Conservation (phyloP, 2,888 invertebrate genomes). For the Tenthredo livida region DNA sequence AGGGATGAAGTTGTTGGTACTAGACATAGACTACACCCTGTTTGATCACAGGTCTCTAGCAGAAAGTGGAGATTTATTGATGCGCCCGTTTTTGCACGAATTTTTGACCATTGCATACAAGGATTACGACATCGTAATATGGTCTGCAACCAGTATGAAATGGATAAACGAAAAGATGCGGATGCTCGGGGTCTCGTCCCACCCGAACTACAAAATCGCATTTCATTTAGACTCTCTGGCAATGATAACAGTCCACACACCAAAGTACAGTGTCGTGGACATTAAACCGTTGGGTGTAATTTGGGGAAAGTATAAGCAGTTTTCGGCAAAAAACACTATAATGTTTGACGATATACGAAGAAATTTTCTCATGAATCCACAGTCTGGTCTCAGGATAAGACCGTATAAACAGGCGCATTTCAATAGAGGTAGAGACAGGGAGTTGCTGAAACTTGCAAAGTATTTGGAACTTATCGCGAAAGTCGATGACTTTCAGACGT, state of each 20-base stretch:
- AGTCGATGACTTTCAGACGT: slow-evolving; percentile 88
- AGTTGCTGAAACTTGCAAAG: slow-evolving; percentile 88
- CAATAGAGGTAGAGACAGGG: slow-evolving; percentile 91
- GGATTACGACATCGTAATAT: slow-evolving; percentile 97
- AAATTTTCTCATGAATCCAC: slow-evolving; percentile 98
- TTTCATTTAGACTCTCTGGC: slow-evolving; percentile 95
- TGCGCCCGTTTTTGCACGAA: slow-evolving; percentile 97
- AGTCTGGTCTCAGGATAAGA: slow-evolving; percentile 93
- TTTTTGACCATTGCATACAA: slow-evolving; percentile 93
- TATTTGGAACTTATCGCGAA: slow-evolving; percentile 92
- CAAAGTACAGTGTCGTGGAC: slow-evolving; percentile 94
- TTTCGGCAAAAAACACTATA: slow-evolving; percentile 94
- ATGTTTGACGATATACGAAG: slow-evolving; percentile 98
- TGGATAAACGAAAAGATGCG: slow-evolving; percentile 99
- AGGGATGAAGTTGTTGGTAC: slow-evolving; percentile 93
- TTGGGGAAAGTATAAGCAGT: slow-evolving; percentile 96
- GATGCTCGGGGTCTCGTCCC: slow-evolving; percentile 90
- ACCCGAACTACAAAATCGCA: slow-evolving; percentile 93
- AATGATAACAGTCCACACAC: slow-evolving; percentile 96
- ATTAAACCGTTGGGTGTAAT: slow-evolving; percentile 98
- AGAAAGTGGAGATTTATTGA: slow-evolving; percentile 92
- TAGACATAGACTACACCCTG: slow-evolving; percentile 97
- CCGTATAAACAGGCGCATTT: slow-evolving; percentile 95
- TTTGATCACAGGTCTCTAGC: slow-evolving; percentile 97
- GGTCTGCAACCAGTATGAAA: slow-evolving; percentile 99